Conservation (phyloP, 2,888 invertebrate genomes). For the Sipunculus nudus region DNA sequence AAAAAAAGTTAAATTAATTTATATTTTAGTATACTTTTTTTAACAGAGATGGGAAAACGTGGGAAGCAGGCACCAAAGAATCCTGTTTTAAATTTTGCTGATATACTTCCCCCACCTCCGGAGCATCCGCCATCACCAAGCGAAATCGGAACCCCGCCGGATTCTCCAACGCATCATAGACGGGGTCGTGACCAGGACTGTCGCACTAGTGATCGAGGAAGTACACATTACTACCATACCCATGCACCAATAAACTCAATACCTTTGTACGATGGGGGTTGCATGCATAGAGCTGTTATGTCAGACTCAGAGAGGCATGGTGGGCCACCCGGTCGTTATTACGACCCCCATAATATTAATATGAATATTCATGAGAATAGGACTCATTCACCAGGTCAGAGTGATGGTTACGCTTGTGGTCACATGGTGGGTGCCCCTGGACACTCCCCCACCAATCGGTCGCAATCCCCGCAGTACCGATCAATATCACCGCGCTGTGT, state of each 20-base stretch:
- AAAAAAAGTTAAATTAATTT: no score
- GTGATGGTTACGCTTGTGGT: no score
- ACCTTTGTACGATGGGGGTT: no score
- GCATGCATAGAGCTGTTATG: background rate
- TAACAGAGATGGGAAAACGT: no score
- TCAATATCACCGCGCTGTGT: constrained; percentile 31
- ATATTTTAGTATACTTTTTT: no score
- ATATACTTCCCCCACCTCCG: constrained; percentile 5
- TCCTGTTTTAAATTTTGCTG: no score
- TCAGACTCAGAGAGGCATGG: constrained; percentile 3
- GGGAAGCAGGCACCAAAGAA: no score
- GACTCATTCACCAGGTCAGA: no score
- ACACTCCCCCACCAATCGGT: background rate
- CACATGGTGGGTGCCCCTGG: constrained; percentile 10
- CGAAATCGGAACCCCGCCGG: constrained; percentile 57
- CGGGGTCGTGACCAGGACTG: background rate
- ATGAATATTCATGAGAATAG: no score
- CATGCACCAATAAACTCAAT: background rate
- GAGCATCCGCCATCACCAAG: background rate
- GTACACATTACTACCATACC: background rate
- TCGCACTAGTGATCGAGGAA: constrained; percentile 2
- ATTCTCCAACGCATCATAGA: constrained; percentile 38
- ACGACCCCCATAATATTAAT: no score
- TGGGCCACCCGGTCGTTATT: no score
- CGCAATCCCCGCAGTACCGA: background rate